These are phyloP conservation scores for Heloderma charlesbogerti DNA, from an alignment of 2,113 vertebrate genomes.

Conservation along the genomic window DNA sequence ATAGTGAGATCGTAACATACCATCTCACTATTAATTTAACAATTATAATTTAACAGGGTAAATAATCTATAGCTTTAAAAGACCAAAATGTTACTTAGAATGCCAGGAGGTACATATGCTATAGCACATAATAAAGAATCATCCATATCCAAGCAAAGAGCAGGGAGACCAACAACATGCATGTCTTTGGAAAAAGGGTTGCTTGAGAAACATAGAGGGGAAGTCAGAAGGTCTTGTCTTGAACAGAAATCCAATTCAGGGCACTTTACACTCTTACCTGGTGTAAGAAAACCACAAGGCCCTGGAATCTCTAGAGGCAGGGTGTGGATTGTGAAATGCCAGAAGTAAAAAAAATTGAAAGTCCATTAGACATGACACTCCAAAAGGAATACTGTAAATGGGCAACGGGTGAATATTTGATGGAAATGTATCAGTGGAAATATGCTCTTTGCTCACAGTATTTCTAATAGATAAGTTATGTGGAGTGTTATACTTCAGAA, in stretches of 20 bases:
- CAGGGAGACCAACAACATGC: conserved; percentile 46
- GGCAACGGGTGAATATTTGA: background rate
- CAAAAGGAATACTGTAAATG: background rate
- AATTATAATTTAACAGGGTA: background rate
- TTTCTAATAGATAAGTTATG: conserved; percentile 21
- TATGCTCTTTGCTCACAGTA: conserved; percentile 27
- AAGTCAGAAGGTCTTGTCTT: conserved; percentile 66
- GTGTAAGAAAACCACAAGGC: conserved; percentile 92
- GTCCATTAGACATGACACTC: conserved; percentile 65
- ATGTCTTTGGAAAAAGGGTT: conserved; percentile 32
- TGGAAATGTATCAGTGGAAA: conserved; percentile 12
- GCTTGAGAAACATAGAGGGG: conserved; percentile 56
- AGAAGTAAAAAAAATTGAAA: conserved; percentile 74
- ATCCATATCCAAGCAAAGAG: conserved; percentile 36
- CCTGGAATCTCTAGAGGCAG: conserved; percentile 88
- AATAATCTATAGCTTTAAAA: background rate
- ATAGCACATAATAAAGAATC: background rate
- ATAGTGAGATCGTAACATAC: too few species aligned
- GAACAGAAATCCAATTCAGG: conserved; percentile 54
- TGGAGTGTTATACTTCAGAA: conserved; percentile 6
- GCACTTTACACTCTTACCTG: conserved; percentile 88
- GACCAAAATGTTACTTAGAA: background rate
- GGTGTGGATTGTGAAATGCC: conserved; percentile 77
- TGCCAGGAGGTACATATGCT: background rate
- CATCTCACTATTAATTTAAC: background rate